Evolutionary conservation across 1,140 invertebrate species (phyloP).

Genomic region (Meteorus sp.): DNA sequence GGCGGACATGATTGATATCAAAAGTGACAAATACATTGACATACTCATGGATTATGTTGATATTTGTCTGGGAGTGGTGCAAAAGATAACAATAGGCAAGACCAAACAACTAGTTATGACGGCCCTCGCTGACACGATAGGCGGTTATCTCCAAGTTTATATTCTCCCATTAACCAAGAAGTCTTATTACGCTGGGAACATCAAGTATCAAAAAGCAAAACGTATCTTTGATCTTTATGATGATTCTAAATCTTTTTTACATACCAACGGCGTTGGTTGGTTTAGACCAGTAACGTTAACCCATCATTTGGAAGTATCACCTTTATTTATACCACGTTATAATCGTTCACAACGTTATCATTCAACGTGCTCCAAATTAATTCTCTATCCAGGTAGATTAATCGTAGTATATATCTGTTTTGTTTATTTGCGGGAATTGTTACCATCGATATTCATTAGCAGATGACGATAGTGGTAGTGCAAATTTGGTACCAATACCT

Average conservation of each 20-base stretch:
- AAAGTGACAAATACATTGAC: slow-evolving; percentile 44
- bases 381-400: slow-evolving; percentile 39
- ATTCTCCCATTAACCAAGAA: slow-evolving; percentile 61
- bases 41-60: slow-evolving; percentile 59
- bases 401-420: slow-evolving; percentile 8
- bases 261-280: slow-evolving; percentile 65
- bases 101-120: slow-evolving; percentile 58
- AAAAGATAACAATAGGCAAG: slow-evolving; percentile 49
- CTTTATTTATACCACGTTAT: slow-evolving; percentile 18
- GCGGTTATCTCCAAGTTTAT: slow-evolving; percentile 61
- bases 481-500: slow-evolving; percentile 48
- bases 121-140: slow-evolving; percentile 60
- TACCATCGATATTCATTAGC: slow-evolving; percentile 2
- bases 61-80: slow-evolving; percentile 54
- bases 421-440: not conserved
- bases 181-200: slow-evolving; percentile 65
- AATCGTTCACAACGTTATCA: not conserved
- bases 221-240: slow-evolving; percentile 61
- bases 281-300: slow-evolving; percentile 47
- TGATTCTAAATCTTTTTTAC: slow-evolving; percentile 59
- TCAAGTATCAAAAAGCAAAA: slow-evolving; percentile 59
- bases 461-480: slow-evolving; percentile 12
- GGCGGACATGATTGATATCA: slow-evolving; percentile 38
- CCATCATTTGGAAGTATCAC: slow-evolving; percentile 42
- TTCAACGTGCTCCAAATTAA: slow-evolving; percentile 36